Base-by-base conservation (phyloP, 2,888 invertebrate genomes). In the Trichacis sp. region DNA sequence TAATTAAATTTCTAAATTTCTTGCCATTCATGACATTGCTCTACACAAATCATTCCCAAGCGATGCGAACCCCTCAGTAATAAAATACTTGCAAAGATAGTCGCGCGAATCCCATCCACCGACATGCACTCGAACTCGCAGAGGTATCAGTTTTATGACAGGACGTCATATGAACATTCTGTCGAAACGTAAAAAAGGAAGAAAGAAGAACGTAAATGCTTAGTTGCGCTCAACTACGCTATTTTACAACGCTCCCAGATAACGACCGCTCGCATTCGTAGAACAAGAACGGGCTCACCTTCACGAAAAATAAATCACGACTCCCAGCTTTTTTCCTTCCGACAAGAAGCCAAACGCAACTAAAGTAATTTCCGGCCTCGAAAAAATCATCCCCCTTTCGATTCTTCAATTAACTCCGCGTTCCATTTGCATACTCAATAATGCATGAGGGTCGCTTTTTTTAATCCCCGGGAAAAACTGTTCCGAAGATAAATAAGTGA, bases 181-280 rank as follows among this genome's bases (percentile, higher is more conserved):
- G 52, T 54, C 19, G 48, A 49, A 49, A 49, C 14, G 14, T 42
- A 50, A 57, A 57, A 57, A 50, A 24, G 36, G 8, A 8, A 24
- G 24, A 24, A 33, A 29, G 4, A 30, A 38, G 45, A 50, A 45
- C 57, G 45, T 50, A 57, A 57, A 48, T 50, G 50, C 50, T 45
- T 53, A 53, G 52, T 57, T 50, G 33, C 19, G 24, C 30, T 45
- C 50, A 57, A 57, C 57, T 57, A 57, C 43, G 50, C 57, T 50
- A 50, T 57, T 57, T 57, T 57, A 57, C 50, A 50, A 30, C 50
- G 50, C 45, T 45, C 24, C 50, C 30, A 15, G 45, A 24, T 11
- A 9, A 38, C 15, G 46, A 47, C 40, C 40, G 48, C 36, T 18
- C 36, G 40, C 20, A 19, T 55, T 55, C 40, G 47, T 56, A 47